phyloP scores from a whole-genome alignment of 30 jellyfish, hydroid and myxozoan genomes.

The Pelagia noctiluca region DNA sequence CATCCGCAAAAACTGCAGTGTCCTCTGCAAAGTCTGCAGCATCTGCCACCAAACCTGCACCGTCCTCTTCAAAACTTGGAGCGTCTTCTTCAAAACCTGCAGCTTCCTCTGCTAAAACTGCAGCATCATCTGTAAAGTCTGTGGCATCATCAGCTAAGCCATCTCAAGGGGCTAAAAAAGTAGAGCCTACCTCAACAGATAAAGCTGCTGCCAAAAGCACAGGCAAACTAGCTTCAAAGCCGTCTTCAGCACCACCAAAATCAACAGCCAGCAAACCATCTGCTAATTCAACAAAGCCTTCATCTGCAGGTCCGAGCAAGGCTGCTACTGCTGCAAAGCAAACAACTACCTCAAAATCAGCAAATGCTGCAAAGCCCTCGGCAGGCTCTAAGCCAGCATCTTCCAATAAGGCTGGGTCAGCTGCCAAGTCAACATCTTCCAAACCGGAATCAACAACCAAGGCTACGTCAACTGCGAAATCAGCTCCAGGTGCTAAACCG shows the following conservation, averaged over 20 bases:
- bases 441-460: background rate
- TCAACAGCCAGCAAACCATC: background rate
- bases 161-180: background rate
- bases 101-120: background rate
- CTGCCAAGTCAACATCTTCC: constrained; percentile 25
- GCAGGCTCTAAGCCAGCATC: background rate
- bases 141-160: background rate
- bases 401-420: too few relatives aligned
- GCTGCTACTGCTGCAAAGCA: constrained; percentile 19
- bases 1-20: background rate
- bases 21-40: background rate
- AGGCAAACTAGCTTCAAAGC: too few relatives aligned
- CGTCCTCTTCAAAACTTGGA: constrained; percentile 1
- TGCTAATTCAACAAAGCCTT: background rate
- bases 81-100: background rate
- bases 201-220: constrained; percentile 7
- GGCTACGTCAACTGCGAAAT: background rate
- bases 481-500: background rate
- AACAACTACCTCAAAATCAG: constrained; percentile 11
- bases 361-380: background rate
- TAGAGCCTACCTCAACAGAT: background rate
- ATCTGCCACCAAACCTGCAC: background rate
- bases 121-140: background rate
- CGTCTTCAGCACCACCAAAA: constrained; percentile 14
- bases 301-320: background rate